Evolutionary conservation across 2,888 invertebrate species (phyloP).

Genomic region (Catocala nupta): DNA sequence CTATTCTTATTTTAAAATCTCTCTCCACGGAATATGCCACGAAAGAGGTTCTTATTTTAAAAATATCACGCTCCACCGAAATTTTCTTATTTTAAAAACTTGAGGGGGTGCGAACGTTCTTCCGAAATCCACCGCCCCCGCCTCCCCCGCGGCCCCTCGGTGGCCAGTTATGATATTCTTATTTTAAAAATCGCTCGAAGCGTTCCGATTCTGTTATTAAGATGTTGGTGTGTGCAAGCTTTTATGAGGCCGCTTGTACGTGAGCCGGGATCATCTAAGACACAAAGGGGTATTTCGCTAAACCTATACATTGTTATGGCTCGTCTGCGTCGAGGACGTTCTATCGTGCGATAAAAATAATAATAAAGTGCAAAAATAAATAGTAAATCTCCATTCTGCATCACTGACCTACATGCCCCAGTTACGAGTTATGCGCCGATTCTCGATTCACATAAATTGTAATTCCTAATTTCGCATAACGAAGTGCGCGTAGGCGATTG

Average conservation of each 20-base stretch:
- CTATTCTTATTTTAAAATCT: constrained; percentile 88
- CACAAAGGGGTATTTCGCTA: constrained; percentile 62
- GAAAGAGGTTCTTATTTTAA: constrained; percentile 86
- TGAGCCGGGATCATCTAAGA: constrained; percentile 62
- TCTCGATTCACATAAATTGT: constrained; percentile 56
- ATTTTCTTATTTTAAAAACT: constrained; percentile 86
- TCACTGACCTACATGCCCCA: constrained; percentile 74
- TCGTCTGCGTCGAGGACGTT: constrained; percentile 49
- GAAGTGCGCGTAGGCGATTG: constrained; percentile 51
- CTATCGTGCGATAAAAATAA: constrained; percentile 59
- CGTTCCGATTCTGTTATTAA: constrained; percentile 86
- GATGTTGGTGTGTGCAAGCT: constrained; percentile 81
- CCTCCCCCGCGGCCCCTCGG: constrained; percentile 62
- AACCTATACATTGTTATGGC: constrained; percentile 52
- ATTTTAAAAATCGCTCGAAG: constrained; percentile 84
- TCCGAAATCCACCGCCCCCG: constrained; percentile 79
- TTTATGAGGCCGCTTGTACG: constrained; percentile 71
- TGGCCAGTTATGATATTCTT: constrained; percentile 86
- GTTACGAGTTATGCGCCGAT: constrained; percentile 55
- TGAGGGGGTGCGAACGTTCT: constrained; percentile 81
- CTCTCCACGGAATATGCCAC: constrained; percentile 87
- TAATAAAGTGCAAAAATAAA: constrained; percentile 62
- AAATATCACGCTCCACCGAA: constrained; percentile 87
- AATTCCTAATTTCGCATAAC: constrained; percentile 57
- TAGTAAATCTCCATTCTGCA: constrained; percentile 52